Evolutionary conservation across 2,888 invertebrate genomes (phyloP).

Genomic region (Emesis castigata): DNA sequence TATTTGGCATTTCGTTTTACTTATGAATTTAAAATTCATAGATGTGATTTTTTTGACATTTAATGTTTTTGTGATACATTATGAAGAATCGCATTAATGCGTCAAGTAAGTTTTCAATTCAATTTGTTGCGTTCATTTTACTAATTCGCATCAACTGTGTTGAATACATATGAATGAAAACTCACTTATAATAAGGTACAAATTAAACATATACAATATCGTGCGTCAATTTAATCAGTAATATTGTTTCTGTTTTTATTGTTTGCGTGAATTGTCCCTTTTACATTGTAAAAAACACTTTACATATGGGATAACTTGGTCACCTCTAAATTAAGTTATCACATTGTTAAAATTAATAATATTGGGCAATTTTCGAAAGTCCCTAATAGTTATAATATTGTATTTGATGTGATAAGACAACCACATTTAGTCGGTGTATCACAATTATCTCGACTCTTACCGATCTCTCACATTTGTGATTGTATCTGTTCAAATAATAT

Average conservation of each 20-base stretch:
- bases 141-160: constrained; percentile 69
- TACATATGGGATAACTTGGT: constrained; percentile 75
- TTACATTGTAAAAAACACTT: constrained; percentile 74
- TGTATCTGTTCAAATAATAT: background rate
- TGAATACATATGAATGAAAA: background rate
- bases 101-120: constrained; percentile 79
- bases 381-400: constrained; percentile 82
- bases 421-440: constrained; percentile 83
- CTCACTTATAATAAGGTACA: constrained; percentile 77
- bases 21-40: constrained; percentile 88
- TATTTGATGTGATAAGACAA: constrained; percentile 82
- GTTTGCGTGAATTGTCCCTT: constrained; percentile 48
- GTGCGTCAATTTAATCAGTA: constrained; percentile 74
- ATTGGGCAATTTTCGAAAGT: constrained; percentile 78
- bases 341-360: constrained; percentile 81
- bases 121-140: constrained; percentile 76
- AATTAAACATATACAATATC: constrained; percentile 79
- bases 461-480: constrained; percentile 78
- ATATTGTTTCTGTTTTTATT: constrained; percentile 56
- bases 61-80: constrained; percentile 88
- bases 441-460: constrained; percentile 78
- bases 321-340: constrained; percentile 81
- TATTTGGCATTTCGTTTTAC: constrained; percentile 82
- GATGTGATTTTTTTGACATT: constrained; percentile 88
- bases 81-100: constrained; percentile 86